Conservation (phyloP, 2,113 vertebrate species). For the Sphyrna mokarran region DNA sequence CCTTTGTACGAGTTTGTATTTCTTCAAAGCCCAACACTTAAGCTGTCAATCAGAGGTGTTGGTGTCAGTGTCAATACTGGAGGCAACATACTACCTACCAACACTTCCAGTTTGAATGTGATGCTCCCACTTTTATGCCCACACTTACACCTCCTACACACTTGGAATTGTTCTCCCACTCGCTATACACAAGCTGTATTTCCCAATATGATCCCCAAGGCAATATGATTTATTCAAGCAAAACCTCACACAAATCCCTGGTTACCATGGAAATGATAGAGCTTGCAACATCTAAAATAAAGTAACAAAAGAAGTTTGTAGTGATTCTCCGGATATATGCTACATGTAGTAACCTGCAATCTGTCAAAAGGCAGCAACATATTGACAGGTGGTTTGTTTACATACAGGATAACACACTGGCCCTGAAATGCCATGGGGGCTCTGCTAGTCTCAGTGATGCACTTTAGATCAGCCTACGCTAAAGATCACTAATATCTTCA, state of each 20-base stretch:
- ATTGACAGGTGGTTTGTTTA: background rate
- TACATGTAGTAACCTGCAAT: background rate
- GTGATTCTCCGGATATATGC: background rate
- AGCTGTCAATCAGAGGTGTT: conserved; percentile 19
- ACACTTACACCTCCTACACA: conserved; percentile 29
- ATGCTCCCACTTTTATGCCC: conserved; percentile 29
- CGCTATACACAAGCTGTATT: background rate
- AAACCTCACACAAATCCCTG: background rate
- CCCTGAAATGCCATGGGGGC: background rate
- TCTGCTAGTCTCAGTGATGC: background rate
- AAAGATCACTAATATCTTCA: background rate
- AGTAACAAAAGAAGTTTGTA: background rate
- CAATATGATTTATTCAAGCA: background rate
- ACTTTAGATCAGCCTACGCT: too few relatives aligned
- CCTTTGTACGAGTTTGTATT: background rate
- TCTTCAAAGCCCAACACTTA: conserved; percentile 19
- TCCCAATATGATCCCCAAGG: background rate
- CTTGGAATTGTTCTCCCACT: conserved; percentile 29
- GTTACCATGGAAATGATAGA: background rate
- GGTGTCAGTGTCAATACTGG: background rate
- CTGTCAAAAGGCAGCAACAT: background rate
- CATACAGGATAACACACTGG: background rate
- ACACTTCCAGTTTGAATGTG: conserved; percentile 7
- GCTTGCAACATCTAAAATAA: background rate
- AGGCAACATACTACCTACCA: background rate